phyloP scores from a whole-genome alignment of 2,113 vertebrate species.

The Hipposideros armiger region DNA sequence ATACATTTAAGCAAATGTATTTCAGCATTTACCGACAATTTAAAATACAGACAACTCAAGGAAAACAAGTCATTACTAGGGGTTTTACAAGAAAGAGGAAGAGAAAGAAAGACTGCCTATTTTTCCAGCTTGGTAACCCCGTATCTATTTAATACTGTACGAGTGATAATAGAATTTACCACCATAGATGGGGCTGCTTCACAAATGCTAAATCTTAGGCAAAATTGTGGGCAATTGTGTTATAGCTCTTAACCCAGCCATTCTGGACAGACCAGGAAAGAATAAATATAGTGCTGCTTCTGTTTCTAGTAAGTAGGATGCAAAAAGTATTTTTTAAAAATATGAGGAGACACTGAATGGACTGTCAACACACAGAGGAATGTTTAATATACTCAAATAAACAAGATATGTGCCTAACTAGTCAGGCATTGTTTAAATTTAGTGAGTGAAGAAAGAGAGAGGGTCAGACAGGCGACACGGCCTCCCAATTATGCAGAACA shows the following conservation, averaged over 20 bases:
- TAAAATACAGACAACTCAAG: slow-evolving; percentile 52
- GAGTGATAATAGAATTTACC: slow-evolving; percentile 34
- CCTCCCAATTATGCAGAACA: slow-evolving; percentile 59
- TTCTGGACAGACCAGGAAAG: slow-evolving; percentile 25
- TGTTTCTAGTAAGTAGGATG: slow-evolving; percentile 67
- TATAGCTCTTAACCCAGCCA: neutral
- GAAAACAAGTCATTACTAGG: slow-evolving; percentile 34
- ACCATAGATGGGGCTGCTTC: neutral
- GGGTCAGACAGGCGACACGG: slow-evolving; percentile 71
- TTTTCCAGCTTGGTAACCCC: neutral
- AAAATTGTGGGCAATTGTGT: slow-evolving; percentile 26
- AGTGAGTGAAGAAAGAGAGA: slow-evolving; percentile 63
- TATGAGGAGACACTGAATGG: slow-evolving; percentile 76
- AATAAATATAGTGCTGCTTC: slow-evolving; percentile 62
- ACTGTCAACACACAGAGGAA: slow-evolving; percentile 81
- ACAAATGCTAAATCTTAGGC: neutral
- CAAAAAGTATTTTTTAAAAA: slow-evolving; percentile 73
- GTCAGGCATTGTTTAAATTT: slow-evolving; percentile 79
- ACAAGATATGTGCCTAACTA: slow-evolving; percentile 73
- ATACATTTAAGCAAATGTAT: neutral
- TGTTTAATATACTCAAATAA: slow-evolving; percentile 83
- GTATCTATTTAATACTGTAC: neutral
- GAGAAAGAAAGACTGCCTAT: slow-evolving; percentile 22
- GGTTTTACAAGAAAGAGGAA: slow-evolving; percentile 13
- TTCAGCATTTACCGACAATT: neutral